These are phyloP conservation scores for Drosophila demipolita DNA, from an alignment of 2,888 invertebrate genomes.

Conservation along the genomic window DNA sequence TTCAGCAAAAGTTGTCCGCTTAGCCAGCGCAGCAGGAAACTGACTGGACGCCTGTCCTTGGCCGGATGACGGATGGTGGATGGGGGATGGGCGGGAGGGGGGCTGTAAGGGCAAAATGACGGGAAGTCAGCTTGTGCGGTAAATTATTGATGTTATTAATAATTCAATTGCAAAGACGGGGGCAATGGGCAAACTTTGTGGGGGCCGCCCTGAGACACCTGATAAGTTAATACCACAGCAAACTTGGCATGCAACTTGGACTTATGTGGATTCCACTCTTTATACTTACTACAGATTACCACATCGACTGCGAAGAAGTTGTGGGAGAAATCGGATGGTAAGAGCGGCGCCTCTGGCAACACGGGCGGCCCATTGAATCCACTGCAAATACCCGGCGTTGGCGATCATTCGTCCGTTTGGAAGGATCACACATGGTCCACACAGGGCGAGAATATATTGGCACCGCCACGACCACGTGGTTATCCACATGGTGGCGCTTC, in stretches of 20 bases:
- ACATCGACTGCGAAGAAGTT: constrained; percentile 97
- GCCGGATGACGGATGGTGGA: background rate
- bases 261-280: constrained; percentile 28
- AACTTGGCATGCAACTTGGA: background rate
- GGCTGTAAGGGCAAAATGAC: background rate
- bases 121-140: background rate
- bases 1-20: constrained; percentile 46
- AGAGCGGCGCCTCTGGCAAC: constrained; percentile 87
- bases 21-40: constrained; percentile 27
- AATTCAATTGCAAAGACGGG: constrained; percentile 45
- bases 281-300: constrained; percentile 90
- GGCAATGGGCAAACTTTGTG: constrained; percentile 15
- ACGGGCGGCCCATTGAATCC: constrained; percentile 90
- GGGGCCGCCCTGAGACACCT: background rate
- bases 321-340: constrained; percentile 94
- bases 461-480: constrained; percentile 89
- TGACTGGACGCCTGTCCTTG: constrained; percentile 1
- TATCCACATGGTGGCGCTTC: constrained; percentile 87
- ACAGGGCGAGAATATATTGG: constrained; percentile 93
- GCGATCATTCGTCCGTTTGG: constrained; percentile 93
- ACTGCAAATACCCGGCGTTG: constrained; percentile 87
- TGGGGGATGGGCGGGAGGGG: background rate
- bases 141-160: constrained; percentile 56
- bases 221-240: constrained; percentile 16
- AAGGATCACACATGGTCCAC: constrained; percentile 97